Conservation (phyloP, 2,888 invertebrate genomes). For the Drosophila tripunctata region DNA sequence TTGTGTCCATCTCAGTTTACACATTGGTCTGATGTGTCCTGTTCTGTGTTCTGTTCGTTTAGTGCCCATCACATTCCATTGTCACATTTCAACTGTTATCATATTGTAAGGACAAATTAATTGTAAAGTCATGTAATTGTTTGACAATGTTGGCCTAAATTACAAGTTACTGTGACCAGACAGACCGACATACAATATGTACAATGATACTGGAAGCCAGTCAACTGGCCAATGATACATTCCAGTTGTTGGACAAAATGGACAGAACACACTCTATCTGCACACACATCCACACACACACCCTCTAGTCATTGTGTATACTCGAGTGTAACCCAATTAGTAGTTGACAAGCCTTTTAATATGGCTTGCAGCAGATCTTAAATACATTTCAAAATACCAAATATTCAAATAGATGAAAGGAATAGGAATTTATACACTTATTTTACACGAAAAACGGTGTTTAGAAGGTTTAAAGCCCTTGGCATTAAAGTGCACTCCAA, state of each 20-base stretch:
- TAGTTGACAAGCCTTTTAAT: conserved; percentile 60
- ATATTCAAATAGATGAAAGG: too few species aligned
- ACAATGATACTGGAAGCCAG: neutral
- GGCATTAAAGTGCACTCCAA: neutral
- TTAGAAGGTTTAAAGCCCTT: neutral
- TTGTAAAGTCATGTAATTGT: conserved; percentile 75
- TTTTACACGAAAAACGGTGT: neutral
- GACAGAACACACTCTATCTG: neutral
- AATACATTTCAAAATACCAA: neutral
- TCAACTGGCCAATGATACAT: conserved; percentile 7
- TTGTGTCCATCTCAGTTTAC: conserved; percentile 2
- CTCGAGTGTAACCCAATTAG: conserved; percentile 64
- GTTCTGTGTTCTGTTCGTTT: neutral
- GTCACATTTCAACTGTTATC: conserved; percentile 52
- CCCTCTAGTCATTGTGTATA: conserved; percentile 50
- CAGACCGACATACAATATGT: conserved; percentile 2
- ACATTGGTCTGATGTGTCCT: neutral
- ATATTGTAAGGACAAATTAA: conserved; percentile 68
- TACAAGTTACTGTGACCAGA: conserved; percentile 20
- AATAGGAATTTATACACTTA: neutral
- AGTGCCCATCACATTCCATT: conserved; percentile 28
- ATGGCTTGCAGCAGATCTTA: neutral
- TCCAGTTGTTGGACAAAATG: neutral
- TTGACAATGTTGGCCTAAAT: conserved; percentile 57
- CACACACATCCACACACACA: conserved; percentile 2